A percentile compares a stretch with the other conserved stretches of the same genome.
Evolutionary conservation across 1,140 invertebrate genomes (phyloP).

Genomic region (Sycobia sp.): DNA sequence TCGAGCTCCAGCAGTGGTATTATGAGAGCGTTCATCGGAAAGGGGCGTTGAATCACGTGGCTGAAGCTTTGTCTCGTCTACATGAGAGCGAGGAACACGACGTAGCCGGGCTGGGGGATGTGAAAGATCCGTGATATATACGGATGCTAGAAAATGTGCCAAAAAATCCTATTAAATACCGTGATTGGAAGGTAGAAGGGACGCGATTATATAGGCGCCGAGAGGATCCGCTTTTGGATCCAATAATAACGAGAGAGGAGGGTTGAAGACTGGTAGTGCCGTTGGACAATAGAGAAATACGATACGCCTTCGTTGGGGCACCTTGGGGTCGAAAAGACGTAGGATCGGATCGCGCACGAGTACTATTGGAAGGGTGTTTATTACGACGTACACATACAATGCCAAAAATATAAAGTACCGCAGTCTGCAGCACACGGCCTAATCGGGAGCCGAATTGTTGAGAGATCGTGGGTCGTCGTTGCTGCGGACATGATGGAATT

Average conservation of each 20-base stretch:
- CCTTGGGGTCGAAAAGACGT: slow-evolving; percentile 17
- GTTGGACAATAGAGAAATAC: not conserved
- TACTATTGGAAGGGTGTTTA: slow-evolving; percentile 19
- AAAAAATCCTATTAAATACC: too few relatives aligned
- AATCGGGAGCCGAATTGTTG: not conserved
- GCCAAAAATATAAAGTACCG: not conserved
- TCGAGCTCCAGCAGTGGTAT: too few relatives aligned
- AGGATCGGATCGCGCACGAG: not conserved
- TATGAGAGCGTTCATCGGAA: too few relatives aligned
- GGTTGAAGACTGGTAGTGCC: slow-evolving; percentile 15
- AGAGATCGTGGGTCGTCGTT: slow-evolving; percentile 23
- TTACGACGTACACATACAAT: not conserved
- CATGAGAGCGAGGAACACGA: too few relatives aligned
- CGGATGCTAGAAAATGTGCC: too few relatives aligned
- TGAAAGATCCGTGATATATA: too few relatives aligned
- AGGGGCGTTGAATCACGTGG: too few relatives aligned
- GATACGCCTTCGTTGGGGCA: not conserved
- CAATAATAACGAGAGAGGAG: not conserved
- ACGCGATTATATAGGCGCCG: too few relatives aligned
- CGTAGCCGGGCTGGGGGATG: too few relatives aligned
- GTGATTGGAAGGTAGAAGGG: too few relatives aligned
- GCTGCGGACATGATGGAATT: slow-evolving; percentile 31
- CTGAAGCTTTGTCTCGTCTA: too few relatives aligned
- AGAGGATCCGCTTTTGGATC: too few relatives aligned
- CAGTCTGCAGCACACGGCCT: not conserved